phyloP scores from a whole-genome alignment of 2,113 vertebrate genomes.

The Colaptes auratus region DNA sequence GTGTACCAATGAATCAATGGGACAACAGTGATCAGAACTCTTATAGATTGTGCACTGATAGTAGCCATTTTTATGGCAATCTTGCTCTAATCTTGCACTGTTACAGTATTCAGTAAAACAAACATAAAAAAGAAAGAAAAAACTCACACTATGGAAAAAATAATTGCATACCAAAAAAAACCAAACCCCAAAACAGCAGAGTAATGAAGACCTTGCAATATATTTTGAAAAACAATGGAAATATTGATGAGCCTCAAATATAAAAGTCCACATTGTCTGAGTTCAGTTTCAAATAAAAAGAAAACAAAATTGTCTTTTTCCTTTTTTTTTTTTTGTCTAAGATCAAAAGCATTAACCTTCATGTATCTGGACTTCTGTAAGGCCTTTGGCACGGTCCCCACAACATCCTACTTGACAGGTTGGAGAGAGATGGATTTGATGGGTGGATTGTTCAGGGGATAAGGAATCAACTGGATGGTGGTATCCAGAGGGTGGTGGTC shows the following conservation, averaged over 20 bases:
- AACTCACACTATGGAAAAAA: neutral
- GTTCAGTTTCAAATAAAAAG: neutral
- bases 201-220: neutral
- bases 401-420: too few species aligned
- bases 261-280: neutral
- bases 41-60: neutral
- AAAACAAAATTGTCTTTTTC: neutral
- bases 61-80: neutral
- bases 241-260: neutral
- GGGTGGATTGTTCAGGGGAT: too few species aligned
- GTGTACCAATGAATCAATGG: neutral
- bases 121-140: neutral
- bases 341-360: too few species aligned
- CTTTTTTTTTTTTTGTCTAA: too few species aligned
- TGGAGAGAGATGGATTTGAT: too few species aligned
- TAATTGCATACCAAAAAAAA: neutral
- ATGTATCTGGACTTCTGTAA: too few species aligned
- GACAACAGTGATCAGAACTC: neutral
- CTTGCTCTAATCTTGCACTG: neutral
- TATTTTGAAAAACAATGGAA: neutral
- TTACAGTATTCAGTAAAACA: neutral
- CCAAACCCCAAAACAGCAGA: neutral
- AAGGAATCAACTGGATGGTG: too few species aligned
- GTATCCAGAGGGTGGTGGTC: too few species aligned
- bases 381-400: too few species aligned